These are phyloP conservation scores for Clivina fossor DNA, from an alignment of 2,888 invertebrate genomes.

Conservation along the genomic window DNA sequence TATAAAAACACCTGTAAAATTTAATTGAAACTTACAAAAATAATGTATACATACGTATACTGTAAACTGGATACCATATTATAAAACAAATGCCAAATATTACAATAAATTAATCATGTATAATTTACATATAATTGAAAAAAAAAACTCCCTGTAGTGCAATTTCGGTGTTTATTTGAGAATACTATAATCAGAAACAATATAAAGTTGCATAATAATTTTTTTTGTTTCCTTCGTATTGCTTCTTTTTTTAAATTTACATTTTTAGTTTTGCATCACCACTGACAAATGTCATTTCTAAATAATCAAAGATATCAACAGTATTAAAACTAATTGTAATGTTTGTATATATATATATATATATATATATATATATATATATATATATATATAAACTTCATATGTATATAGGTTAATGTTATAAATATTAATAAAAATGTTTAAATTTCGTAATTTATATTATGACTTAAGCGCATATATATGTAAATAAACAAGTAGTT, in stretches of 20 bases:
- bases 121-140: too few species aligned
- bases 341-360: slow-evolving; percentile 7
- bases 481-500: not conserved
- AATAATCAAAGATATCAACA: too few species aligned
- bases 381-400: slow-evolving; percentile 26
- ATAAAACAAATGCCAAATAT: not conserved
- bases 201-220: too few species aligned
- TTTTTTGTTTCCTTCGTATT: too few species aligned
- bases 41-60: not conserved
- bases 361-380: slow-evolving; percentile 22
- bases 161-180: too few species aligned
- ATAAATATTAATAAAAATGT: not conserved
- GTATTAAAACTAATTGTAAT: too few species aligned
- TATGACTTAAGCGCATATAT: not conserved
- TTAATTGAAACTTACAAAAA: not conserved
- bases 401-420: slow-evolving; percentile 2
- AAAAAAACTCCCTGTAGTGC: too few species aligned
- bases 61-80: not conserved
- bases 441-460: slow-evolving; percentile 3
- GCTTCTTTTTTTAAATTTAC: too few species aligned
- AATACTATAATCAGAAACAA: too few species aligned
- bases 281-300: too few species aligned
- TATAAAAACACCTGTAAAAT: not conserved
- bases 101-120: not conserved
- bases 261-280: too few species aligned